Evolutionary conservation across 1,140 invertebrate species (phyloP).

Genomic region (Cryptotermes secundus): DNA sequence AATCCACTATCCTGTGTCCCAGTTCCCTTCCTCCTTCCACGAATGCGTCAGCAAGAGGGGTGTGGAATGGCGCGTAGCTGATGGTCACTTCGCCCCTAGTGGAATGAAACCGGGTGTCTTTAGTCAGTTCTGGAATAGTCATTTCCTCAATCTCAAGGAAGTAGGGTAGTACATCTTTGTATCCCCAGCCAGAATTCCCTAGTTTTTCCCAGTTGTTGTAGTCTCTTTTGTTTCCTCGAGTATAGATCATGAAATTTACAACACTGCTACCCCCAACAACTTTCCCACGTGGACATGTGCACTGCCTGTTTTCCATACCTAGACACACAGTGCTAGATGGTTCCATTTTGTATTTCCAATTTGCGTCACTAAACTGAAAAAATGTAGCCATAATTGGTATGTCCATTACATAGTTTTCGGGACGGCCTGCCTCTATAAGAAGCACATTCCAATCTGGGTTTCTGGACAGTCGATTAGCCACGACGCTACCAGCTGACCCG

Average conservation of each 20-base stretch:
- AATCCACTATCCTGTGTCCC: constrained; percentile 49
- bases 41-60: constrained; percentile 45
- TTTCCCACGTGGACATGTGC: constrained; percentile 46
- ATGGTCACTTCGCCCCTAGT: constrained; percentile 45
- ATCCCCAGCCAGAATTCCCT: constrained; percentile 62
- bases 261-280: constrained; percentile 60
- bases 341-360: constrained; percentile 55
- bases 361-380: constrained; percentile 41
- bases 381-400: constrained; percentile 38
- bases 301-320: constrained; percentile 45
- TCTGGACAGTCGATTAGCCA: constrained; percentile 52
- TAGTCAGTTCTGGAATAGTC: constrained; percentile 37
- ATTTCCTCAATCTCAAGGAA: constrained; percentile 49
- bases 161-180: constrained; percentile 55
- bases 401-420: constrained; percentile 40
- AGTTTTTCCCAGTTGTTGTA: constrained; percentile 62
- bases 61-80: constrained; percentile 40
- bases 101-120: constrained; percentile 40
- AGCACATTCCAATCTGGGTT: constrained; percentile 44
- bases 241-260: constrained; percentile 65
- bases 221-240: constrained; percentile 58
- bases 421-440: constrained; percentile 52
- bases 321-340: constrained; percentile 52
- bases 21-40: constrained; percentile 49
- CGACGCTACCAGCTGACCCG: constrained; percentile 54